These are phyloP conservation scores for Ellobius talpinus DNA, from an alignment of 2,113 vertebrate genomes.

Conservation along the genomic window DNA sequence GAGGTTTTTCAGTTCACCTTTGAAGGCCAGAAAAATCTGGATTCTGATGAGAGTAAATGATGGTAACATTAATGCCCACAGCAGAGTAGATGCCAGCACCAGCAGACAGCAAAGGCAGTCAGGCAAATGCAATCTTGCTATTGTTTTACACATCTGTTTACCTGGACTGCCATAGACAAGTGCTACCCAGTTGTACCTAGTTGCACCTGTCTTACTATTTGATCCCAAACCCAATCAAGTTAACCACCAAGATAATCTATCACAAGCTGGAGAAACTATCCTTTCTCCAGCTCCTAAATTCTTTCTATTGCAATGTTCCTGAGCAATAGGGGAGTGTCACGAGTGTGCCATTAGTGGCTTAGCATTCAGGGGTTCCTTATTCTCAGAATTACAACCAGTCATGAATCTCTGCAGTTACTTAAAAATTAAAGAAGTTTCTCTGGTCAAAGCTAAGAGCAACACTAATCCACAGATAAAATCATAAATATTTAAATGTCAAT, in stretches of 20 bases:
- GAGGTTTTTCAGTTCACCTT: background rate
- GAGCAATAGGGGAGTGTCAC: no score
- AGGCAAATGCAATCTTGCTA: background rate
- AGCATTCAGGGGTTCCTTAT: background rate
- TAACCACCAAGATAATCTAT: background rate
- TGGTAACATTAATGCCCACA: background rate
- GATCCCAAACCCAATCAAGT: background rate
- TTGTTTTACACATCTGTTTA: background rate
- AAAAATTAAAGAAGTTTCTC: background rate
- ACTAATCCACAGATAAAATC: background rate
- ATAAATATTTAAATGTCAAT: background rate
- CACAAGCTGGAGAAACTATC: background rate
- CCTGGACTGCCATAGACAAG: no score
- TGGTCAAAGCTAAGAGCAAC: background rate
- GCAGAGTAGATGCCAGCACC: background rate
- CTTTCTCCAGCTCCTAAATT: no score
- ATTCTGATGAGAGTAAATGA: background rate
- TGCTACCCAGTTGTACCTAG: background rate
- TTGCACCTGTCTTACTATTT: background rate
- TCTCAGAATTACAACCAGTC: background rate
- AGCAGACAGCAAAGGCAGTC: background rate
- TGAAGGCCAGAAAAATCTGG: background rate
- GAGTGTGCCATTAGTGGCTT: background rate
- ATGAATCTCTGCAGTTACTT: background rate
- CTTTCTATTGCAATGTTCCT: background rate